Evolutionary conservation across 2,797 vertebrate species (phyloP).

Genomic region (Delichon dasypus): DNA sequence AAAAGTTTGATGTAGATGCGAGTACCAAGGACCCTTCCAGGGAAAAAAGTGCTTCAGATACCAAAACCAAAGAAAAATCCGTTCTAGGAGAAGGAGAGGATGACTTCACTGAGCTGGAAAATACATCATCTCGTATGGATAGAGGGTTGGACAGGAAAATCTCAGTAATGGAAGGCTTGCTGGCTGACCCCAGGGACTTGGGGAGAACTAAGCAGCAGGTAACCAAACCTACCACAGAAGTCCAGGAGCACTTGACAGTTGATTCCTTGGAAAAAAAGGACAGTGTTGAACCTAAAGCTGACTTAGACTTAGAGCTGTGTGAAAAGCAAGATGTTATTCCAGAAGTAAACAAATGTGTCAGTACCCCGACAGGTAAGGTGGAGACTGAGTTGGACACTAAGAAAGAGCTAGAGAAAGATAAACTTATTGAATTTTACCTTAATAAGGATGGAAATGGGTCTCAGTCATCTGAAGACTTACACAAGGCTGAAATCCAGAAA

Average conservation of each 20-base stretch:
- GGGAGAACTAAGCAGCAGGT: constrained; percentile 54
- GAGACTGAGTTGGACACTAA: constrained; percentile 70
- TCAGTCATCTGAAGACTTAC: constrained; percentile 61
- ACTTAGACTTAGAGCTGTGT: constrained; percentile 73
- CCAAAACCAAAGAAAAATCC: constrained; percentile 80
- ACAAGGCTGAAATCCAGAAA: constrained; percentile 62
- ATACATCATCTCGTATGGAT: constrained; percentile 69
- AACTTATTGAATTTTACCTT: constrained; percentile 81
- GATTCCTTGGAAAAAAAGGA: constrained; percentile 60
- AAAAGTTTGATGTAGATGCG: background rate
- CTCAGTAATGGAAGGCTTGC: constrained; percentile 43
- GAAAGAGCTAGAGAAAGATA: constrained; percentile 77
- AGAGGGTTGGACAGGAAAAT: constrained; percentile 62
- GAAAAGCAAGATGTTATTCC: constrained; percentile 78
- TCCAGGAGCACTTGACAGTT: constrained; percentile 46
- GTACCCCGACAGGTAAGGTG: constrained; percentile 71
- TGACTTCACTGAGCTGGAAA: constrained; percentile 87
- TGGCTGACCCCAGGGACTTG: constrained; percentile 29
- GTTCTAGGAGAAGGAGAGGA: constrained; percentile 76
- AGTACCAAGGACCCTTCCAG: constrained; percentile 32
- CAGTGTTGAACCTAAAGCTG: constrained; percentile 68
- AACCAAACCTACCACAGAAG: constrained; percentile 53
- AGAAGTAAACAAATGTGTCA: constrained; percentile 75
- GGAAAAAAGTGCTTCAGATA: constrained; percentile 45
- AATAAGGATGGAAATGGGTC: constrained; percentile 69